Conservation (phyloP, 2,888 invertebrate species). For the Cantharis nigra region DNA sequence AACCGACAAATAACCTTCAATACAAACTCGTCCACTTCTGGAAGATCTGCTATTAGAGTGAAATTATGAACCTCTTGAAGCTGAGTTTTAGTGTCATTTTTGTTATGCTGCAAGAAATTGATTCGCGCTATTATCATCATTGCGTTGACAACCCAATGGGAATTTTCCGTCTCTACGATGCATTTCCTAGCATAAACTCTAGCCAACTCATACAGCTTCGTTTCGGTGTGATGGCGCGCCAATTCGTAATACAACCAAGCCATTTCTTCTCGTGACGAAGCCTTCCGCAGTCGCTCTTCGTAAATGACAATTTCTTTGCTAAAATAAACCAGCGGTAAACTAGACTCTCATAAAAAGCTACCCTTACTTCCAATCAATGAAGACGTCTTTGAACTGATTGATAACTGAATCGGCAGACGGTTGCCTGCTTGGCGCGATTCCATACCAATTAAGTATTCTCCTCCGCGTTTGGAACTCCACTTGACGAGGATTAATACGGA, state of each 20-base stretch:
- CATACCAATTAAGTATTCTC: conserved; percentile 47
- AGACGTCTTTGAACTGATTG: conserved; percentile 44
- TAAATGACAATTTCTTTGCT: conserved; percentile 45
- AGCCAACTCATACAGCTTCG: conserved; percentile 54
- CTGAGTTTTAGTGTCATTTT: conserved; percentile 57
- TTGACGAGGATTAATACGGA: conserved; percentile 49
- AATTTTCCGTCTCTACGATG: conserved; percentile 48
- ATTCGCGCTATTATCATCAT: conserved; percentile 54
- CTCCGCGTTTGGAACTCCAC: conserved; percentile 42
- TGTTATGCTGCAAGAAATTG: conserved; percentile 55
- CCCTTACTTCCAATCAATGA: conserved; percentile 46
- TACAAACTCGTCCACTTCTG: neutral
- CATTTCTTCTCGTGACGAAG: conserved; percentile 51
- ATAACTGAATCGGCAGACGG: conserved; percentile 52
- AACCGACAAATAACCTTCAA: neutral
- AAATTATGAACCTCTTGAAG: conserved; percentile 42
- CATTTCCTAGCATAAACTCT: conserved; percentile 52
- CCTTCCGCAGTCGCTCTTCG: conserved; percentile 44
- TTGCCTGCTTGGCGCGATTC: conserved; percentile 44
- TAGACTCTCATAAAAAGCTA: neutral
- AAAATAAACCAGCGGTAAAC: neutral
- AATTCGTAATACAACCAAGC: conserved; percentile 59
- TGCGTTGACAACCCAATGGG: conserved; percentile 55
- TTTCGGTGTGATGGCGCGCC: conserved; percentile 51
- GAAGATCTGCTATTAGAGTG: conserved; percentile 39